Percentiles rank a stretch among this genome's conserved stretches.
Conservation (phyloP, 2,888 invertebrate genomes). For the Unio delphinus region DNA sequence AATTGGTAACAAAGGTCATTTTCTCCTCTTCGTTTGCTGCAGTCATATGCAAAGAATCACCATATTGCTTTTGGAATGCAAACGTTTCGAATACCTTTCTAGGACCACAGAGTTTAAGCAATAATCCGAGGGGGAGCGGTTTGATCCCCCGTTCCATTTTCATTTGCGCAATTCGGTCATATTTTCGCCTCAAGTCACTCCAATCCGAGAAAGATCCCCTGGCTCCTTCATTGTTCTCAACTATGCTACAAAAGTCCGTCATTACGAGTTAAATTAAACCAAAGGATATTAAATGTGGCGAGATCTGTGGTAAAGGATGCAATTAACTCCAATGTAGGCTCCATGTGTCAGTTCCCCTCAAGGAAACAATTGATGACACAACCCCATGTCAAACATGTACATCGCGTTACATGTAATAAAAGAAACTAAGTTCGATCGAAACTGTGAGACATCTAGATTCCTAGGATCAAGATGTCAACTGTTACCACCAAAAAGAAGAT, state of each 20-base stretch:
- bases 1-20: slow-evolving; percentile 20
- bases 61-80: slow-evolving; percentile 19
- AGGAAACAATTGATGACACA: no score
- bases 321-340: no score
- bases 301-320: no score
- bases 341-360: no score
- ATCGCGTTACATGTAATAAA: no score
- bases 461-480: no score
- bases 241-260: slow-evolving; percentile 37
- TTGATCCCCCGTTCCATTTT: slow-evolving; percentile 37
- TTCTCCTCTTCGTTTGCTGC: slow-evolving; percentile 7
- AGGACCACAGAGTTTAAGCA: slow-evolving; percentile 32
- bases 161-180: slow-evolving; percentile 26
- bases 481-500: no score
- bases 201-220: slow-evolving; percentile 35
- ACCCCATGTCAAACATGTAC: no score
- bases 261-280: slow-evolving; percentile 3
- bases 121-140: slow-evolving; percentile 31
- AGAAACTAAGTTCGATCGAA: no score
- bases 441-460: no score
- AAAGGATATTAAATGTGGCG: no score
- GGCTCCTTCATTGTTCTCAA: slow-evolving; percentile 26
- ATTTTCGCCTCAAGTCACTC: slow-evolving; percentile 34
- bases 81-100: slow-evolving; percentile 32
- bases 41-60: slow-evolving; percentile 17